A percentile compares a stretch with the other conserved stretches of the same genome.
These are phyloP conservation scores for Probaryconus sp. DNA, from an alignment of 1,140 invertebrate genomes.

Conservation along the genomic window DNA sequence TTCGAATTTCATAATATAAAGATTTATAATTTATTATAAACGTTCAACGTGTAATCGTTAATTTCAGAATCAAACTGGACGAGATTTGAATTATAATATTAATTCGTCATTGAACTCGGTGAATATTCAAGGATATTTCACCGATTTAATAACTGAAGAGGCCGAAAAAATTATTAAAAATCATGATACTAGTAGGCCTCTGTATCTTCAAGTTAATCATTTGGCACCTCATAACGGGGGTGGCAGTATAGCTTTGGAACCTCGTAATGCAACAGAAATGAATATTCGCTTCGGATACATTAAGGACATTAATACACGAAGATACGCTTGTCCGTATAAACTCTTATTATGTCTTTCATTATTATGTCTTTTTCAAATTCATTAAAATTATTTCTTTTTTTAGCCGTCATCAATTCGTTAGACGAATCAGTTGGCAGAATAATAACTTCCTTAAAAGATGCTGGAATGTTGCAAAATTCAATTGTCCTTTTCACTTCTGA, in stretches of 20 bases:
- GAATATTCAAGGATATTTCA: constrained; percentile 84
- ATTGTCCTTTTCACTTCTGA: constrained; percentile 88
- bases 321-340: constrained; percentile 84
- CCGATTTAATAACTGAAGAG: constrained; percentile 87
- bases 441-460: constrained; percentile 82
- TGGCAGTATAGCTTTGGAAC: constrained; percentile 85
- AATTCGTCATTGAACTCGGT: constrained; percentile 81
- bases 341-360: constrained; percentile 14
- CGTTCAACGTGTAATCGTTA: too few relatives aligned
- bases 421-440: constrained; percentile 91
- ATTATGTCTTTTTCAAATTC: constrained; percentile 3
- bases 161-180: constrained; percentile 83
- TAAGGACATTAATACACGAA: constrained; percentile 83
- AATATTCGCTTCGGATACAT: constrained; percentile 89
- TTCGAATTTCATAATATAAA: too few relatives aligned
- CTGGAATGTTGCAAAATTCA: constrained; percentile 84
- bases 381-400: constrained; percentile 1
- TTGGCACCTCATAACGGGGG: constrained; percentile 88
- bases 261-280: constrained; percentile 85
- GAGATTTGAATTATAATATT: constrained; percentile 84
- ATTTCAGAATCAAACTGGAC: constrained; percentile 64
- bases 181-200: constrained; percentile 81
- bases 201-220: constrained; percentile 90
- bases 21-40: too few relatives aligned
- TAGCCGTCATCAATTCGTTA: constrained; percentile 91